Conservation (phyloP, 2,797 vertebrate genomes). For the Selene dorsalis region DNA sequence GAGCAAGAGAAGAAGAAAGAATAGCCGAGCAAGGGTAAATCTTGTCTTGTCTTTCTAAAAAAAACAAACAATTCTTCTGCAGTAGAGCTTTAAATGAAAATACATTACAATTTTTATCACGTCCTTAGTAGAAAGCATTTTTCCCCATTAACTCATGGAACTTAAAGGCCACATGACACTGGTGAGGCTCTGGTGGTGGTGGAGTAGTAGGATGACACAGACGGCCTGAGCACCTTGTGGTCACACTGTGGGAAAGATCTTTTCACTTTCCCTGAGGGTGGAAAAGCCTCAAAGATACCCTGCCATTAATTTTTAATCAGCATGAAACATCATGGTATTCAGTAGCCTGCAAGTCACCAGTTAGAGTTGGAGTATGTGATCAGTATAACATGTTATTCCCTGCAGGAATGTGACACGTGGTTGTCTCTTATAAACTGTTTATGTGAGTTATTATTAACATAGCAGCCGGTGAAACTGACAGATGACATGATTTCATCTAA, state of each 20-base stretch:
- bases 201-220: constrained; percentile 57
- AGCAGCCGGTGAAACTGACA: neutral
- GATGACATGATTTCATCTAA: constrained; percentile 24
- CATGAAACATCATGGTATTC: neutral
- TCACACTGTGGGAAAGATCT: constrained; percentile 51
- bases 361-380: neutral
- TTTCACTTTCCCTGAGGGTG: constrained; percentile 33
- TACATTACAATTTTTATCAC: no score
- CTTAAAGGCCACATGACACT: no score
- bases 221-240: constrained; percentile 55
- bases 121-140: neutral
- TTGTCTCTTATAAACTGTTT: neutral
- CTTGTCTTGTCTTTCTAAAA: no score
- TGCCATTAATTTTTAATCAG: constrained; percentile 14
- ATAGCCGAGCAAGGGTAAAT: no score
- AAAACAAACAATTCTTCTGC: no score
- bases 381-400: neutral
- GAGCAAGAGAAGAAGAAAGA: no score
- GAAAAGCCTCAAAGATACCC: constrained; percentile 39
- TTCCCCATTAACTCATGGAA: constrained; percentile 5
- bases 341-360: neutral
- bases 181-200: constrained; percentile 27
- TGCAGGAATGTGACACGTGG: neutral
- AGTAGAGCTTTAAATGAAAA: no score
- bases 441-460: constrained; percentile 1